phyloP scores from a whole-genome alignment of 2,888 invertebrate genomes.

The Gnatocerus cornutus region DNA sequence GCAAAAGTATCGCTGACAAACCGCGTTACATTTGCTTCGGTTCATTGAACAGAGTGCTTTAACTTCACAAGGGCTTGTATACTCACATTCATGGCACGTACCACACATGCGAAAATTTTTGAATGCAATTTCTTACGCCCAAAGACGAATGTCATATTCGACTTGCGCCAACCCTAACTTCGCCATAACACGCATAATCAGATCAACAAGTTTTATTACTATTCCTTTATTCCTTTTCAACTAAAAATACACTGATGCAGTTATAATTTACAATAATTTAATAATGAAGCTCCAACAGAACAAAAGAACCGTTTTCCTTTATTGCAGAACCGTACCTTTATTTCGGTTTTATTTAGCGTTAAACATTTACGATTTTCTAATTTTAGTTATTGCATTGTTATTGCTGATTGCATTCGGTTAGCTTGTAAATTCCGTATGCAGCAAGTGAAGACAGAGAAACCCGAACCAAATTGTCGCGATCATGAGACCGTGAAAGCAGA shows the following conservation, averaged over 20 bases:
- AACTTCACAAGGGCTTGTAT: constrained; percentile 55
- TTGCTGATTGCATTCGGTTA: neutral
- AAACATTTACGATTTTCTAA: too few relatives aligned
- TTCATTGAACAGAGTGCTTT: constrained; percentile 67
- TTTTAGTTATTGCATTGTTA: too few relatives aligned
- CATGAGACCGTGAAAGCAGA: constrained; percentile 41
- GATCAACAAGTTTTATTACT: too few relatives aligned
- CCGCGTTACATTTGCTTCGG: constrained; percentile 65
- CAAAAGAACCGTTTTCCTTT: too few relatives aligned
- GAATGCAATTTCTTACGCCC: constrained; percentile 58
- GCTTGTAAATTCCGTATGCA: neutral
- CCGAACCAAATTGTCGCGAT: constrained; percentile 32
- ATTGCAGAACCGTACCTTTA: too few relatives aligned
- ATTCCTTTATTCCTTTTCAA: too few relatives aligned
- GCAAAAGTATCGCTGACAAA: constrained; percentile 54
- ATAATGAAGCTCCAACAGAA: too few relatives aligned
- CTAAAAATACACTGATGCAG: too few relatives aligned
- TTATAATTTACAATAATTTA: too few relatives aligned
- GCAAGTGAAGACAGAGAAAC: constrained; percentile 24
- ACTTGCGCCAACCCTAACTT: constrained; percentile 7
- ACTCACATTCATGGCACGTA: constrained; percentile 59
- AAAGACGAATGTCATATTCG: constrained; percentile 46
- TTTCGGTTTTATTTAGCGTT: too few relatives aligned
- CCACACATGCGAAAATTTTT: constrained; percentile 60
- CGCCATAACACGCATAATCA: constrained; percentile 9